A percentile compares a stretch with the other conserved stretches of the same genome.
Conservation (phyloP, 2,888 invertebrate species). For the Thereva unica region DNA sequence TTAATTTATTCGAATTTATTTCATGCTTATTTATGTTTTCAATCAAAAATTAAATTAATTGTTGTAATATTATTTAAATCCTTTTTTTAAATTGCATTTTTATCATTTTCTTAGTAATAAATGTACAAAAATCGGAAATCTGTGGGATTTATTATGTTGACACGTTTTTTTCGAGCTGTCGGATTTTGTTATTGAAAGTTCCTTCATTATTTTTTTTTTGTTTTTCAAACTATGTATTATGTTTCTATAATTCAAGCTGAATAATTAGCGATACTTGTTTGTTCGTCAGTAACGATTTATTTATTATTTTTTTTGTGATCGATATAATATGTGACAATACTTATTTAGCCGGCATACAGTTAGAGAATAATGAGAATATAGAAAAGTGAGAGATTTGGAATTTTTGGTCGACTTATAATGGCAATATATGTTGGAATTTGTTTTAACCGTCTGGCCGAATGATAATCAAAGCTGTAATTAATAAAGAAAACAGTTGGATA, state of each 20-base stretch:
- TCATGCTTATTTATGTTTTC: slow-evolving; percentile 12
- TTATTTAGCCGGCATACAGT: slow-evolving; percentile 18
- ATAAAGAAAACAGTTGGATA: too few relatives aligned
- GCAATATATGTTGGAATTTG: not conserved
- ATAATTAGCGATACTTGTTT: slow-evolving; percentile 29
- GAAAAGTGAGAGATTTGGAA: slow-evolving; percentile 1
- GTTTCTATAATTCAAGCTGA: slow-evolving; percentile 17
- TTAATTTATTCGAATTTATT: slow-evolving; percentile 27
- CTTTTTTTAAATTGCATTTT: slow-evolving; percentile 17
- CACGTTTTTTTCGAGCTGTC: slow-evolving; percentile 26
- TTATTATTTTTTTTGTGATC: slow-evolving; percentile 15
- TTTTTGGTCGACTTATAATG: slow-evolving; percentile 13
- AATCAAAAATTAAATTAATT: slow-evolving; percentile 21
- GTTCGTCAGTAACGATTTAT: not conserved
- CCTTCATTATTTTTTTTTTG: slow-evolving; percentile 10
- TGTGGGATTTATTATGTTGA: slow-evolving; percentile 32
- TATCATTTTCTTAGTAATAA: slow-evolving; percentile 27
- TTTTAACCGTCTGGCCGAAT: not conserved
- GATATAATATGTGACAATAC: slow-evolving; percentile 13
- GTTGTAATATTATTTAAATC: too few relatives aligned
- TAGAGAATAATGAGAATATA: not conserved
- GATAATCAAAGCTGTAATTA: too few relatives aligned
- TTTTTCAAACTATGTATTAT: slow-evolving; percentile 1
- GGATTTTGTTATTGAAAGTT: slow-evolving; percentile 15
- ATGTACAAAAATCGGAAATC: slow-evolving; percentile 36